Evolutionary conservation across 1,140 invertebrate genomes (phyloP).

Genomic region (Lasaia peninsularis): DNA sequence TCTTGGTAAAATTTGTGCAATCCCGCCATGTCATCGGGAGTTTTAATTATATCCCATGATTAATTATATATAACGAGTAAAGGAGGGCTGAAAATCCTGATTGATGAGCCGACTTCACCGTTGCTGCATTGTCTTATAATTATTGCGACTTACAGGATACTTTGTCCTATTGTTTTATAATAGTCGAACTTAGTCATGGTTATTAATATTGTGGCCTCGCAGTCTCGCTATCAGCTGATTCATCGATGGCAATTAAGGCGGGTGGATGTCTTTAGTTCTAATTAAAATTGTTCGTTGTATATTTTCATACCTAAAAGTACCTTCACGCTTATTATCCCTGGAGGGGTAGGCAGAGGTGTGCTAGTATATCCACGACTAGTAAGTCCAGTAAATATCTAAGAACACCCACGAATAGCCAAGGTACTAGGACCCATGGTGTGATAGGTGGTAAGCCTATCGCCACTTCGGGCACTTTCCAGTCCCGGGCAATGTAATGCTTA

Average conservation of each 20-base stretch:
- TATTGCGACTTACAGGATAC: conserved; percentile 66
- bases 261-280: not conserved
- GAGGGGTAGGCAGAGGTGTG: too few relatives aligned
- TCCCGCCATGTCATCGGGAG: conserved; percentile 67
- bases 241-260: conserved; percentile 33
- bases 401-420: too few relatives aligned
- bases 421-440: too few relatives aligned
- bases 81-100: conserved; percentile 53
- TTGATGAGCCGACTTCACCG: conserved; percentile 62
- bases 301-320: too few relatives aligned
- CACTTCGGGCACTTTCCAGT: too few relatives aligned
- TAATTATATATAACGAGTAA: conserved; percentile 69
- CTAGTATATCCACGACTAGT: too few relatives aligned
- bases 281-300: too few relatives aligned
- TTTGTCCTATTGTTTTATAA: conserved; percentile 63
- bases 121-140: conserved; percentile 57
- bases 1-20: conserved; percentile 25
- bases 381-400: too few relatives aligned
- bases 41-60: conserved; percentile 75
- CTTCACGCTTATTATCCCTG: too few relatives aligned
- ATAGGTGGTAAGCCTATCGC: too few relatives aligned
- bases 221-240: conserved; percentile 35
- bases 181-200: conserved; percentile 59
- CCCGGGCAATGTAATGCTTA: too few relatives aligned
- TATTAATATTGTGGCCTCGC: conserved; percentile 62